Evolutionary conservation across 2,113 vertebrate species (phyloP), one percentile per base, ranked within the genome.

Genomic region (cat (Felis catus)): DNA sequence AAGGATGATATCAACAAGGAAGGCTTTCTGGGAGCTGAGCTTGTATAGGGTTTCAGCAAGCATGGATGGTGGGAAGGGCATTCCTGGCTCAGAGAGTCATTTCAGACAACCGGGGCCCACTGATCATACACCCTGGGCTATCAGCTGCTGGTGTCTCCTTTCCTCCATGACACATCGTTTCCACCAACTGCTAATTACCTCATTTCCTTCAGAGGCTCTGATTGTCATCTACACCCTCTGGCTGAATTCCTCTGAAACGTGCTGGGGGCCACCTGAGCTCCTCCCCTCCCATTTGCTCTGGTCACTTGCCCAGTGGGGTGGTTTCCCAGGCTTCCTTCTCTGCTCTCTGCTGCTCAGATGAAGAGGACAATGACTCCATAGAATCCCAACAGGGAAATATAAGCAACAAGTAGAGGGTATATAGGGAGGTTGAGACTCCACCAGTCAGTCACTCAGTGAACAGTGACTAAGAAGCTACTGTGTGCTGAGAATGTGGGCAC

Each of bases 171-270:
- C 90, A 88, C 92, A 76, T 95, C 9, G 0, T 94, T 93, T 98
- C 97, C 94, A 95, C 85, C 91, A 95, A 23, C 89, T 95, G 76
- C 94, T 97, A 94, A 97, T 96, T 92, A 92, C 83, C 84, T 95
- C 93, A 90, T 86, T 97, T 96, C 91, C 95, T 45, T 89, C 74
- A 66, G 63, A 83, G 84, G 25, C 74, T 74, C 96, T 66, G 93
- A 95, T 96, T 89, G 80, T 80, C 95, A 98, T 97, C 97, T 61
- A 70, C 33, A 92, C 76, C 3, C 70, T 14, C 48, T 93, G 96
- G 93, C 91, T 14, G 41, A 19, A 53, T 66, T 85, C 84, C 84
- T 85, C 90, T 33, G 78, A 89, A 97, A 96, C 3, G 36, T 93
- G 91, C 95, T 31, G 61, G 84, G 85, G 92, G 93, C 93, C 66